Conservation (phyloP, 2,113 vertebrate genomes). For the Mastomys natalensis region DNA sequence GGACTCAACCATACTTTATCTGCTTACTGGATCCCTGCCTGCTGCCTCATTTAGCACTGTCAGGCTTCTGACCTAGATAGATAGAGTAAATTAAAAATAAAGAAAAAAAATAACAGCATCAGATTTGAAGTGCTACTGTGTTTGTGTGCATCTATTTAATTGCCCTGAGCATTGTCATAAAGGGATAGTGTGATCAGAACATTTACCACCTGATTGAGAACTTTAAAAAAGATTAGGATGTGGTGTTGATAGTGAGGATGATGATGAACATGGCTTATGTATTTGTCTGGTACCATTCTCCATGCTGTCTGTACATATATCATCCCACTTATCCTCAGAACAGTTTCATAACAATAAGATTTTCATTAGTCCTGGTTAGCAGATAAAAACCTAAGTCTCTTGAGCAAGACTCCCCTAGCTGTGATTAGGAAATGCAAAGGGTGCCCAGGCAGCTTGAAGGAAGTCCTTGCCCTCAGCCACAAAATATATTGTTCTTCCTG, state of each 20-base stretch:
- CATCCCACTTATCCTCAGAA: background rate
- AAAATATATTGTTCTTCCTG: background rate
- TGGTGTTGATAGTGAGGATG: background rate
- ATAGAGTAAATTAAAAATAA: background rate
- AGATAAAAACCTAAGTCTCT: background rate
- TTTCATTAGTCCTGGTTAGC: background rate
- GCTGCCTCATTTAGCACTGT: background rate
- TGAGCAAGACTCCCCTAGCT: background rate
- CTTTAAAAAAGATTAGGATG: background rate
- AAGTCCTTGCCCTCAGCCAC: background rate
- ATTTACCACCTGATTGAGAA: background rate
- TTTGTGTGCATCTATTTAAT: background rate
- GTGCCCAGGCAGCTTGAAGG: background rate
- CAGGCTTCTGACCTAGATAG: background rate
- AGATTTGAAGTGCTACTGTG: background rate
- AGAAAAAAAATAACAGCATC: background rate
- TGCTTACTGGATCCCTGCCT: background rate
- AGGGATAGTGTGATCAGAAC: background rate
- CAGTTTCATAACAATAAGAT: background rate
- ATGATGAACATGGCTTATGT: background rate
- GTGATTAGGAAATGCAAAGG: background rate
- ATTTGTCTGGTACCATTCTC: background rate
- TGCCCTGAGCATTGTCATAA: background rate
- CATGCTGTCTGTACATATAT: background rate
- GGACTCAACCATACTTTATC: background rate